These are phyloP conservation scores for Galeopterus variegatus DNA, from an alignment of 2,113 vertebrate species.

Conservation along the genomic window DNA sequence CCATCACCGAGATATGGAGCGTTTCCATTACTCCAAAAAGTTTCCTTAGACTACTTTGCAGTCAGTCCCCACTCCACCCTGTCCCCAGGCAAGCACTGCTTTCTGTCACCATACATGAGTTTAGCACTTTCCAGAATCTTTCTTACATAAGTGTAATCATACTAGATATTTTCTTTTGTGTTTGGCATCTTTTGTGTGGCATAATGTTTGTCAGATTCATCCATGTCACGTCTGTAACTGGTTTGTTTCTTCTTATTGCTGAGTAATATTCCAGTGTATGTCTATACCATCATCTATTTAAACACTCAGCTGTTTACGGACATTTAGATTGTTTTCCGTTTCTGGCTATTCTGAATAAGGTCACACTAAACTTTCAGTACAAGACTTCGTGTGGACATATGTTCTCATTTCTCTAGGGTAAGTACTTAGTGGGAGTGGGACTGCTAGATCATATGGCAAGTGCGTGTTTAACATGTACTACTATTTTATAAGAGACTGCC, in stretches of 20 bases:
- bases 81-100: not conserved
- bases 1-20: not conserved
- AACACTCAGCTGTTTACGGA: not conserved
- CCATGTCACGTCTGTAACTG: not conserved
- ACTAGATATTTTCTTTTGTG: not conserved
- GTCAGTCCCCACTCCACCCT: not conserved
- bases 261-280: not conserved
- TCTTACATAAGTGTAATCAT: too few relatives aligned
- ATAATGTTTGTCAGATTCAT: not conserved
- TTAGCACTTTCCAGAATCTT: not conserved
- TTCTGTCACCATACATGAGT: not conserved
- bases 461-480: not conserved
- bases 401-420: not conserved
- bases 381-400: not conserved
- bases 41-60: not conserved
- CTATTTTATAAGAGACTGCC: not conserved
- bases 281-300: not conserved
- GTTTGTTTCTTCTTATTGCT: not conserved
- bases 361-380: not conserved
- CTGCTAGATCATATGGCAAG: not conserved
- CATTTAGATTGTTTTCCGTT: not conserved
- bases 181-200: not conserved
- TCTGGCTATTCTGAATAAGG: not conserved
- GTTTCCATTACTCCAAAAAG: not conserved
- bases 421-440: not conserved